Evolutionary conservation across 2,113 vertebrate genomes (phyloP).

Genomic region (Vireo altiloquus): DNA sequence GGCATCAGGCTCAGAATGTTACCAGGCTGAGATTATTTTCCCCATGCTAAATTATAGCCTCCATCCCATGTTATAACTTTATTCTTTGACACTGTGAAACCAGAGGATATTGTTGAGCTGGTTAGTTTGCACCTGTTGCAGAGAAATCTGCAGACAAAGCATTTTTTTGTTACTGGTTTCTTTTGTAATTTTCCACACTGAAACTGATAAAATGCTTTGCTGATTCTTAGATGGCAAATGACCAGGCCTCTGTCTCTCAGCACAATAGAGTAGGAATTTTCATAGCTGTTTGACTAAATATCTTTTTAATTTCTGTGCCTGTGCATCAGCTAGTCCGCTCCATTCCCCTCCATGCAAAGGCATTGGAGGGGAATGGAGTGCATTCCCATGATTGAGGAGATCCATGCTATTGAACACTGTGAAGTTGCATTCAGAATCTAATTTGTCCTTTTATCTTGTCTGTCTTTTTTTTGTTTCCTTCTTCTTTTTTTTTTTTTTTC

Average conservation of each 20-base stretch:
- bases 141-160: not conserved
- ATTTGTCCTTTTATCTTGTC: not conserved
- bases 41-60: not conserved
- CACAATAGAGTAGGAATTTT: not conserved
- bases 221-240: not conserved
- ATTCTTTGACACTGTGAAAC: not conserved
- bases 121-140: not conserved
- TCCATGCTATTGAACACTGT: not conserved
- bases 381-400: not conserved
- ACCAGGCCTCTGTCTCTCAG: not conserved
- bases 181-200: not conserved
- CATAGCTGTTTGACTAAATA: not conserved
- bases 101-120: not conserved
- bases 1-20: not conserved
- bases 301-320: not conserved
- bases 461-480: not conserved
- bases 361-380: no score
- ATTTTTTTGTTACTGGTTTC: not conserved
- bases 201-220: not conserved
- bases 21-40: not conserved
- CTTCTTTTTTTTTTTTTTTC: not conserved
- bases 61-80: not conserved
- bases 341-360: not conserved
- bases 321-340: no score
- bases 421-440: not conserved